phyloP scores from a whole-genome alignment of 2,113 vertebrate species.

The Clarias gariepinus region DNA sequence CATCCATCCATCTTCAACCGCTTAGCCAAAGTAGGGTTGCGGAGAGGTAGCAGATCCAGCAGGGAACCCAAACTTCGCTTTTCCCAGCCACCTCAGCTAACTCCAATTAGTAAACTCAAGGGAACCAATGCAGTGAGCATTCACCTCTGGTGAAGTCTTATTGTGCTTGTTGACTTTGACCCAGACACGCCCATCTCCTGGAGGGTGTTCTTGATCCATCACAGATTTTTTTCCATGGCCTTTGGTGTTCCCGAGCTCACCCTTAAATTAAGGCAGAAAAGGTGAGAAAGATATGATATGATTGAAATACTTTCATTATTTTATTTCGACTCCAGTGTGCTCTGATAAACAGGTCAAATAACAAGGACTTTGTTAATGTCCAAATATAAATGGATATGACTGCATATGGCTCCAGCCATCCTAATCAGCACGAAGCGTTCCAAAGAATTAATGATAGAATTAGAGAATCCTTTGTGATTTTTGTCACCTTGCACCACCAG shows the following conservation, averaged over 20 bases:
- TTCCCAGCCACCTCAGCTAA: no score
- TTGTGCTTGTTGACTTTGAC: background rate
- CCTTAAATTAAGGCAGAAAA: background rate
- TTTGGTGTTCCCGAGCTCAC: background rate
- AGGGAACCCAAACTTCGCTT: no score
- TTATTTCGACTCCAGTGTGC: background rate
- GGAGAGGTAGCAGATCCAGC: no score
- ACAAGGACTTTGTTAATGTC: background rate
- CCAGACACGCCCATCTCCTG: background rate
- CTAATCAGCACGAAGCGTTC: background rate
- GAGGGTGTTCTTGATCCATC: background rate
- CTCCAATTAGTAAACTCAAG: background rate
- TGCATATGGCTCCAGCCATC: background rate
- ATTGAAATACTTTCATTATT: background rate
- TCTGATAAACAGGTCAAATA: background rate
- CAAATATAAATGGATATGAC: background rate
- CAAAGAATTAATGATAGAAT: background rate
- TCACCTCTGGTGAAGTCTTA: background rate
- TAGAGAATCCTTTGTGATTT: background rate
- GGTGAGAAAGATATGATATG: no score
- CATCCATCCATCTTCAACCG: no score
- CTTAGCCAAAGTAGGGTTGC: no score
- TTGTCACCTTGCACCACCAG: no score
- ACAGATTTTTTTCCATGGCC: background rate
- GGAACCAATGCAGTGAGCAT: background rate